A percentile compares a stretch with the other conserved stretches of the same genome.
Evolutionary conservation across 1,140 invertebrate genomes (phyloP).

Genomic region (Xylocopa sonorina): DNA sequence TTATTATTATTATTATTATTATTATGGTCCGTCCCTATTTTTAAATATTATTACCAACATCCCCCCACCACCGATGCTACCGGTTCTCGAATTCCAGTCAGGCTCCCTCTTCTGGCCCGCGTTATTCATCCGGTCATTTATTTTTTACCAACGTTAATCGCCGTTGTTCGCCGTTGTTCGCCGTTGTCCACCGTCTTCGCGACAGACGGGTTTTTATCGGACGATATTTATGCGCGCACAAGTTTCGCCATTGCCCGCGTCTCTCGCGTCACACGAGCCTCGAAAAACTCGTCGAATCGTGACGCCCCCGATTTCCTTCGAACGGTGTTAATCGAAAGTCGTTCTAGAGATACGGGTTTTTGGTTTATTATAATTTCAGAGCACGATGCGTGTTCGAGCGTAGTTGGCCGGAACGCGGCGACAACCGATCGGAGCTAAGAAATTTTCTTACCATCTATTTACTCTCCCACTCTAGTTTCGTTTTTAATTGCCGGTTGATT

Average conservation of each 20-base stretch:
- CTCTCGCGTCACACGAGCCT: background rate
- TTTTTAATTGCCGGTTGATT: conserved; percentile 27
- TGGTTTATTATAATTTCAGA: background rate
- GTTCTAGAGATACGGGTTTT: background rate
- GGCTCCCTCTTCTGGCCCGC: conserved; percentile 14
- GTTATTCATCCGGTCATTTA: conserved; percentile 33
- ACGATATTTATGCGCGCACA: conserved; percentile 6
- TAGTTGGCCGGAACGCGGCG: too few relatives aligned
- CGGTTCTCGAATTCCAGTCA: conserved; percentile 33
- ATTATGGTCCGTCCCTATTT: conserved; percentile 58
- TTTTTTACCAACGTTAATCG: conserved; percentile 43
- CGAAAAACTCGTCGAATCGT: background rate
- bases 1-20: conserved; percentile 16
- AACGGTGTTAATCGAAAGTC: background rate
- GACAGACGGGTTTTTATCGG: conserved; percentile 8
- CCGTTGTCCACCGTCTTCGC: background rate
- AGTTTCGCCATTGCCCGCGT: background rate
- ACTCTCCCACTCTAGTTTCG: conserved; percentile 21
- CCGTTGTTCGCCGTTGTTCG: conserved; percentile 5
- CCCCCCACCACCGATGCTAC: background rate
- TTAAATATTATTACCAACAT: conserved; percentile 62
- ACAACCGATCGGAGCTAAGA: too few relatives aligned
- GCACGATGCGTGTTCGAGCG: background rate
- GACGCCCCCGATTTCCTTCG: background rate
- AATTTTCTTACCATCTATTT: too few relatives aligned